Base-by-base conservation (phyloP, 2,113 vertebrate genomes). In the Anseranas semipalmata region DNA sequence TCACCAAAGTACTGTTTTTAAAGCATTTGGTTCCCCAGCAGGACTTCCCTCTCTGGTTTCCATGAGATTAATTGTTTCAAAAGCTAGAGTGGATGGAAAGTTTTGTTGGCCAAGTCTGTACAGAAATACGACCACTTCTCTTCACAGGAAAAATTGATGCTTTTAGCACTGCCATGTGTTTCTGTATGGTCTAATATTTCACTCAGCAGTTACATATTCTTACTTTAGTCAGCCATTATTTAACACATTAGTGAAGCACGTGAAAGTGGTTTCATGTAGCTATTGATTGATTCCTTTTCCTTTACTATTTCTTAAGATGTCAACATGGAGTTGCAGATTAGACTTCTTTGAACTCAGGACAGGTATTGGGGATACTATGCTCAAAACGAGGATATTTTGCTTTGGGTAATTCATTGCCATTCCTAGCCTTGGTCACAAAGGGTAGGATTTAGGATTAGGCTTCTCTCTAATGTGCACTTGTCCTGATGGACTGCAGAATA, bases 1-100 rank as follows among this genome's bases (percentile, higher is more conserved):
- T 86, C 60, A 90, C 56, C 83, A 86, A 90, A 95, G 76, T 10
- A 32, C 41, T 79, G 80, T 28, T 88, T 85, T 79, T 71, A 83
- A 92, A 95, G 83, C 93, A 96, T 95, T 94, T 92, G 83, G 88
- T 53, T 95, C 60, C 95, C 32, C 95, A 95, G 95, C 86, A 94
- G 79, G 92, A 96, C 92, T 93, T 93, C 86, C 95, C 45, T 1
- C 79, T 95, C 88, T 75, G 83, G 88, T 87, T 96, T 95, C 65
- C 80, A 89, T 77, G 59, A 84, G 90, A 96, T 95, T 84, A 87
- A 96, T 96, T 93, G 86, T 93, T 91, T 93, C 73, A 92, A 88
- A 94, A 89, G 65, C 92, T 94, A 96, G 85, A 96, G 46, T 78
- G 65, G 95, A 95, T 90, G 93, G 96, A 90, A 96, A 92, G 46